Percentiles rank a stretch among this genome's conserved stretches.
These are phyloP conservation scores for Trissoscelio sp. DNA, from an alignment of 2,888 invertebrate genomes.

Conservation along the genomic window DNA sequence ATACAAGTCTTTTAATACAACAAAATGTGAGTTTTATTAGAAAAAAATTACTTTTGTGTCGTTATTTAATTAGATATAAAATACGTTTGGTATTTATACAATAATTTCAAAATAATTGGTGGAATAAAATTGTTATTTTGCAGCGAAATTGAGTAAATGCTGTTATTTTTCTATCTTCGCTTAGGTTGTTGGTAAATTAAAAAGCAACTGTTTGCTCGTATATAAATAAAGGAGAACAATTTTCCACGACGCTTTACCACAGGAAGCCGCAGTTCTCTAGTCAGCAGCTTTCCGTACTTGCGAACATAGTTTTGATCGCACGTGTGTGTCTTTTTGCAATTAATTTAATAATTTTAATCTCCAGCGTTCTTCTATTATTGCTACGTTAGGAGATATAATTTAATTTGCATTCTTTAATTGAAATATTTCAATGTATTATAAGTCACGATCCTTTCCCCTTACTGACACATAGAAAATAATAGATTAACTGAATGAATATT, in stretches of 20 bases:
- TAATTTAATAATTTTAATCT: background rate
- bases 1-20: no score
- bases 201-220: background rate
- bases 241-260: background rate
- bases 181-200: constrained; percentile 9
- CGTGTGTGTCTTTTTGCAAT: constrained; percentile 3
- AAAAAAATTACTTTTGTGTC: no score
- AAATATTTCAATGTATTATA: no score
- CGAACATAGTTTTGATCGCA: background rate
- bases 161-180: background rate
- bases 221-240: constrained; percentile 8
- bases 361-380: background rate
- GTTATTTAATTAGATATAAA: no score
- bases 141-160: no score
- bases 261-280: background rate
- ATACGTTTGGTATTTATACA: no score
- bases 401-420: background rate
- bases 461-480: no score
- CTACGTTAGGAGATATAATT: background rate
- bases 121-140: no score
- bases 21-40: no score
- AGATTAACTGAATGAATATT: no score
- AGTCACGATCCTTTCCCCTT: no score
- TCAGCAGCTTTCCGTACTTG: background rate
- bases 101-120: no score